These are phyloP conservation scores for Drosophila austrosaltans DNA, from an alignment of 2,888 invertebrate species.

Conservation along the genomic window DNA sequence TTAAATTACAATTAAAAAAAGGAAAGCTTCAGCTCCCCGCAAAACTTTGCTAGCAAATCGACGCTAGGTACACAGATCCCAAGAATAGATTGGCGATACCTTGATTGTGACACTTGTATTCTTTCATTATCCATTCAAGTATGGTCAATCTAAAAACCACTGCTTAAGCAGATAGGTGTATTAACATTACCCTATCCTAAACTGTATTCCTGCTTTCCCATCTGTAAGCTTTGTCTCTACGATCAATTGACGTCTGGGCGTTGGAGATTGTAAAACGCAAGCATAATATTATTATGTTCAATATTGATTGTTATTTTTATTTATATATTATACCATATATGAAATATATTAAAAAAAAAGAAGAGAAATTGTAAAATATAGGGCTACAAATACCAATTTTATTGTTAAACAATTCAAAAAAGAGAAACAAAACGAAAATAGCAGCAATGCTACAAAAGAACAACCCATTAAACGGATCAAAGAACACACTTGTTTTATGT, in stretches of 20 bases:
- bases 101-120: neutral
- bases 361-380: constrained; percentile 53
- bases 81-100: constrained; percentile 25
- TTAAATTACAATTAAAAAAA: constrained; percentile 67
- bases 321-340: constrained; percentile 48
- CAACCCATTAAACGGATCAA: constrained; percentile 22
- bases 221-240: constrained; percentile 5
- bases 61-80: constrained; percentile 3
- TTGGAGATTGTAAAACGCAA: constrained; percentile 31
- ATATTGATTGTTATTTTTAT: constrained; percentile 67
- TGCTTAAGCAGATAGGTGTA: neutral
- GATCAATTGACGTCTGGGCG: constrained; percentile 20
- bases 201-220: neutral
- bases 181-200: too few species aligned
- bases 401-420: constrained; percentile 67
- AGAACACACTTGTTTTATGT: constrained; percentile 57
- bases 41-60: constrained; percentile 9
- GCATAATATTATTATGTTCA: constrained; percentile 58
- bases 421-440: constrained; percentile 25
- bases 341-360: constrained; percentile 40
- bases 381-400: constrained; percentile 53
- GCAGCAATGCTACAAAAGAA: constrained; percentile 36
- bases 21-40: constrained; percentile 20
- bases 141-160: neutral
- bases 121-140: neutral